Evolutionary conservation across 2,113 vertebrate species (phyloP), one percentile per base, ranked within the genome.

Genomic region (Antechinus stuartii): DNA sequence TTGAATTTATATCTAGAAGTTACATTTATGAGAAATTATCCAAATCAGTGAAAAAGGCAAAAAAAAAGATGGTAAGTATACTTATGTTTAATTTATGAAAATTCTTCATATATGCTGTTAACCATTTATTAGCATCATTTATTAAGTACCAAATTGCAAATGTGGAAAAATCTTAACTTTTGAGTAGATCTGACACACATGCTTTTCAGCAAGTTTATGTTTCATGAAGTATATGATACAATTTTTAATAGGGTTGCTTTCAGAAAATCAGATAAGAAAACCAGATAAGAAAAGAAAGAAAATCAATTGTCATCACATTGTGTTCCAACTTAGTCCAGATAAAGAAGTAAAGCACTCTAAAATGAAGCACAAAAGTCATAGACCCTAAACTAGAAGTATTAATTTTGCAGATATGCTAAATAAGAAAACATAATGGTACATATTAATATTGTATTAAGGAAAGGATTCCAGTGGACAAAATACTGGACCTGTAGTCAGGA

Each of bases 31-130:
- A 95, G 90, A 93, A 91, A 57, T 7, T 53, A 5, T 92, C 42
- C 94, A 97, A 95, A 91, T 57, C 53, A 90, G 35, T 53, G 16
- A 94, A 96, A 96, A 42, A 92, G 50, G 42, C 6, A 90, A 97
- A 95, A 90, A 91, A 49, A 94, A 91, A 91, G n/a, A 94, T 50
- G 35, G 25, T 94, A 95, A 93, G 92, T 84, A 84, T 23, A 42
- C 30, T 76, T 76, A 19, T 19, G 19, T 84, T 68, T 30, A 68
- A 35, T 68, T 84, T 84, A 23, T 84, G 68, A 19, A 84, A 23
- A 84, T 42, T 42, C 68, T 42, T 84, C n/a, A 89, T 16, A 5
- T 57, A 89, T 91, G 14, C 4, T 57, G 57, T 24, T 23, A 91
- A 91, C 89, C 49, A 91, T 5, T 10, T 84, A 46, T 92, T 89